A percentile compares a stretch with the other conserved stretches of the same genome.
Evolutionary conservation across 2,888 invertebrate genomes (phyloP).

Genomic region (Gastrophysa polygoni): DNA sequence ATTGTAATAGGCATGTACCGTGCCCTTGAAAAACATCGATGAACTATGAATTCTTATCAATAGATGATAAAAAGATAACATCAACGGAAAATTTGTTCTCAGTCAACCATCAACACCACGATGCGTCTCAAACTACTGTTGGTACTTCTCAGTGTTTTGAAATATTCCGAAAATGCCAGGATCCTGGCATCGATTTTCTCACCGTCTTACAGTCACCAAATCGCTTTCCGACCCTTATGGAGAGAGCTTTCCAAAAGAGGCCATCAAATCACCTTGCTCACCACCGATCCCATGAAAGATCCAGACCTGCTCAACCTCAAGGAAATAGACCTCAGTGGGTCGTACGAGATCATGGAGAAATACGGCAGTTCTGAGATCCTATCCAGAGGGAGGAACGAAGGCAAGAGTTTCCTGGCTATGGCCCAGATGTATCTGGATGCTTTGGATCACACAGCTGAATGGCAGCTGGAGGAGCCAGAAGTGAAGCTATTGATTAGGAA

Average conservation of each 20-base stretch:
- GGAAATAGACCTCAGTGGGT: conserved; percentile 33
- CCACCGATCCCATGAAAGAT: conserved; percentile 37
- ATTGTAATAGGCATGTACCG: no score
- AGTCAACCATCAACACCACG: background rate
- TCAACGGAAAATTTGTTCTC: background rate
- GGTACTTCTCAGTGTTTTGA: background rate
- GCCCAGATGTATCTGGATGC: conserved; percentile 13
- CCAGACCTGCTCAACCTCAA: conserved; percentile 17
- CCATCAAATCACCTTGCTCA: conserved; percentile 34
- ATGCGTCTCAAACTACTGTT: background rate
- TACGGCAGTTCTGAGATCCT: conserved; percentile 21
- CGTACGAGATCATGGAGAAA: conserved; percentile 30
- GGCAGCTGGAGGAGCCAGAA: conserved; percentile 38
- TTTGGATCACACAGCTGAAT: conserved; percentile 27
- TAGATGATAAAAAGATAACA: no score
- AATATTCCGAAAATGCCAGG: conserved; percentile 17
- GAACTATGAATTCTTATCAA: no score
- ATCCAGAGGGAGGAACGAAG: background rate
- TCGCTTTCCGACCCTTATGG: conserved; percentile 37
- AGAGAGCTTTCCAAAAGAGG: conserved; percentile 33
- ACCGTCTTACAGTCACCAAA: conserved; percentile 39
- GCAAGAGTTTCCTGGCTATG: background rate
- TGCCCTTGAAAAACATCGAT: no score
- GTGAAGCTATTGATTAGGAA: conserved; percentile 44
- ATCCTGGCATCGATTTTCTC: conserved; percentile 31